These are phyloP conservation scores for Clostera curtula DNA, from an alignment of 2,888 invertebrate species.

Conservation along the genomic window DNA sequence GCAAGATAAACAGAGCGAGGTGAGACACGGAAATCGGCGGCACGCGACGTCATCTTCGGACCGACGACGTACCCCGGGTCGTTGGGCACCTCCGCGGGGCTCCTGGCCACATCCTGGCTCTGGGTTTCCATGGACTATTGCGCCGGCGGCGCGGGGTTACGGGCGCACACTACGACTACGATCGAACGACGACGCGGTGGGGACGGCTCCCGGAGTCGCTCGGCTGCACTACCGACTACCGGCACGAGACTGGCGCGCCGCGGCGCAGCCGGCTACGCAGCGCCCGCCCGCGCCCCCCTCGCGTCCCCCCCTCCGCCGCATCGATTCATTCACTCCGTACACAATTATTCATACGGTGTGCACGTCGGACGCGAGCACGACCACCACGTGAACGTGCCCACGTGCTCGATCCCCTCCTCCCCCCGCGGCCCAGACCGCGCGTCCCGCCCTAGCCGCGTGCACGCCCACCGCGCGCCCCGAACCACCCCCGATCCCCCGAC, in stretches of 20 bases:
- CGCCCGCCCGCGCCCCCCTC: slow-evolving; percentile 39
- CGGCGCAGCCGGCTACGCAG: slow-evolving; percentile 63
- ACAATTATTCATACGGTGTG: slow-evolving; percentile 71
- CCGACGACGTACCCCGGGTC: slow-evolving; percentile 87
- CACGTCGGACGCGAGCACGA: slow-evolving; percentile 57
- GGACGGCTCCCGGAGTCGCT: slow-evolving; percentile 78
- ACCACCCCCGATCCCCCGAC: slow-evolving; percentile 24
- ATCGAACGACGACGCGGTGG: slow-evolving; percentile 72
- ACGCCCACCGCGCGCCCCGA: slow-evolving; percentile 38
- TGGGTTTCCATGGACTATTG: slow-evolving; percentile 81
- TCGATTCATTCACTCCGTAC: slow-evolving; percentile 73
- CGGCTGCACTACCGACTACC: slow-evolving; percentile 81
- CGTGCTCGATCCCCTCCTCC: slow-evolving; percentile 54
- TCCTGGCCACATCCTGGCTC: slow-evolving; percentile 86
- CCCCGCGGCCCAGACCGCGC: slow-evolving; percentile 29
- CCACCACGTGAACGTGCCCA: slow-evolving; percentile 69
- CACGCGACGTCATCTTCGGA: slow-evolving; percentile 19
- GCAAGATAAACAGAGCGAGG: slow-evolving; percentile 80
- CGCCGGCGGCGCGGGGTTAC: slow-evolving; percentile 59
- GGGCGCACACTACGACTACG: slow-evolving; percentile 76
- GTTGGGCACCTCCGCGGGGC: slow-evolving; percentile 94
- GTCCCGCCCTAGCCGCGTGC: slow-evolving; percentile 33
- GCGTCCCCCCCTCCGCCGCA: slow-evolving; percentile 55
- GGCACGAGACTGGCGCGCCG: slow-evolving; percentile 79
- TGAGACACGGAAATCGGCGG: slow-evolving; percentile 40